Percentiles rank a stretch among this genome's conserved stretches.
Evolutionary conservation across 2,888 invertebrate genomes (phyloP).

Genomic region (Thalpophila matura): DNA sequence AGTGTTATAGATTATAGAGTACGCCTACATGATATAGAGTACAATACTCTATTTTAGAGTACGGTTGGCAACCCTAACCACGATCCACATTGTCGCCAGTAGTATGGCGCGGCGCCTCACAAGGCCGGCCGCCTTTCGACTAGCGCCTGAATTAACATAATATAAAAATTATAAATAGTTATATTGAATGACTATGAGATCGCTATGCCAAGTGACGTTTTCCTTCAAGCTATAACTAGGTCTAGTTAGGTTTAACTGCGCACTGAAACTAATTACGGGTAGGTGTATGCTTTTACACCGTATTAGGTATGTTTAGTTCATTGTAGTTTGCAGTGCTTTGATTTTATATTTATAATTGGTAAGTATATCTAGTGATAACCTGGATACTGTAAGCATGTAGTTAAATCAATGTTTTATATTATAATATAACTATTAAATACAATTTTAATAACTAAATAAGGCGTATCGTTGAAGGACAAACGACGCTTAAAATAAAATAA

Average conservation of each 20-base stretch:
- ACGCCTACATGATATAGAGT: no score
- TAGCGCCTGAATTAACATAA: conserved; percentile 81
- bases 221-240: conserved; percentile 33
- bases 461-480: conserved; percentile 14
- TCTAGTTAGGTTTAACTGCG: conserved; percentile 43
- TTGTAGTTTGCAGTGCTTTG: not conserved
- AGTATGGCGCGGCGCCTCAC: conserved; percentile 76
- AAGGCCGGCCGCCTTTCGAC: conserved; percentile 87
- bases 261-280: conserved; percentile 36
- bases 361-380: no score
- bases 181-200: conserved; percentile 65
- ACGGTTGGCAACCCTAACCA: no score
- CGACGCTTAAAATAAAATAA: conserved; percentile 24
- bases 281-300: conserved; percentile 10
- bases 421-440: no score
- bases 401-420: no score
- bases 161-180: conserved; percentile 77
- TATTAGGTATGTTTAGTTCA: conserved; percentile 4
- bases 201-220: conserved; percentile 65
- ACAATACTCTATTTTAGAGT: no score
- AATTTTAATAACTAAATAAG: no score
- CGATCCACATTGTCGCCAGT: conserved; percentile 68
- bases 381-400: not conserved
- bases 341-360: not conserved
- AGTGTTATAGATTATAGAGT: no score